Evolutionary conservation across 2,113 vertebrate genomes (phyloP).

Genomic region (Labeo catla): DNA sequence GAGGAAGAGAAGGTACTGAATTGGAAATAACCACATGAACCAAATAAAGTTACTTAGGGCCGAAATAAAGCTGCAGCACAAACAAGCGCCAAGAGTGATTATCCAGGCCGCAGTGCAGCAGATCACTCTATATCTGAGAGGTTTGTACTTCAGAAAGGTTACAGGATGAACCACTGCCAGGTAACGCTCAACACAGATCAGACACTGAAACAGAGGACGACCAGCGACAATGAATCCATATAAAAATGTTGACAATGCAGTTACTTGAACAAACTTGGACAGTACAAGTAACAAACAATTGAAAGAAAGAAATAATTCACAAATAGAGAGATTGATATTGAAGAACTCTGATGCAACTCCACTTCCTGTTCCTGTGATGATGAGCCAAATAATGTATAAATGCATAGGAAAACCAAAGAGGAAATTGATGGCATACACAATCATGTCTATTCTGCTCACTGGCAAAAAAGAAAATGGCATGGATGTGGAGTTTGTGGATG

Average conservation of each 20-base stretch:
- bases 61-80: background rate
- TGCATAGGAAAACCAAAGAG: slow-evolving; percentile 23
- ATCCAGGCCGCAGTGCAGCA: background rate
- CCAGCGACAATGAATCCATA: background rate
- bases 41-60: rapidly evolving
- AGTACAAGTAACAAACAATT: background rate
- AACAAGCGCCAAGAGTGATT: background rate
- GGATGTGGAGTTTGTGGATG: background rate
- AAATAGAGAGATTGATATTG: slow-evolving; percentile 36
- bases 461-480: background rate
- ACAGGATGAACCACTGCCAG: slow-evolving; percentile 41
- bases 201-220: slow-evolving; percentile 10
- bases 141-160: slow-evolving; percentile 20
- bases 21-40: background rate
- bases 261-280: no score
- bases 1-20: background rate
- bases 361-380: background rate
- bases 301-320: slow-evolving; percentile 12
- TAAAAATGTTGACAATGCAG: background rate
- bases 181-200: slow-evolving; percentile 17
- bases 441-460: background rate
- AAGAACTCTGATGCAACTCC: slow-evolving; percentile 16
- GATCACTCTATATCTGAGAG: slow-evolving; percentile 42
- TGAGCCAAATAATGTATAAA: background rate
- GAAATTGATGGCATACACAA: background rate